Conservation (phyloP, 2,113 vertebrate species). For the Raja brachyura region DNA sequence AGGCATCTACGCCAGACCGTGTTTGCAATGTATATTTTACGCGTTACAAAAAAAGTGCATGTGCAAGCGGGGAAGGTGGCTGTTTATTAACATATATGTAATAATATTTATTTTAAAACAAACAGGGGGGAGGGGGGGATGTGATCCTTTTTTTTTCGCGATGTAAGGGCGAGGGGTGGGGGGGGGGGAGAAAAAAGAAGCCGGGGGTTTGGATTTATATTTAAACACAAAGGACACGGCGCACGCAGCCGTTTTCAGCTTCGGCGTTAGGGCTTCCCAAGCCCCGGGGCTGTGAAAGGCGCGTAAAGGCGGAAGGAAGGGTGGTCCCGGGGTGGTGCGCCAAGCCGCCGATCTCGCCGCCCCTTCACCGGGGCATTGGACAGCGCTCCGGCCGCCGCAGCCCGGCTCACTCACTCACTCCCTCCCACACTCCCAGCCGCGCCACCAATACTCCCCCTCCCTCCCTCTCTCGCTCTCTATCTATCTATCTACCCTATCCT, state of each 20-base stretch:
- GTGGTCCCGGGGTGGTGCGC: conserved; percentile 11
- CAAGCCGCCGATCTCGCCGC: background rate
- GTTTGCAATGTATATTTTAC: conserved; percentile 2
- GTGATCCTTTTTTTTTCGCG: background rate
- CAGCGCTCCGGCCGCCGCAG: background rate
- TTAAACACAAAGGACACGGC: background rate
- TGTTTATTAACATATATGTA: background rate
- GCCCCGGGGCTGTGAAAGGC: conserved; percentile 20
- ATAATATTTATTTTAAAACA: background rate
- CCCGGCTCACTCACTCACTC: no score
- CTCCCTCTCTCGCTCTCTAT: no score
- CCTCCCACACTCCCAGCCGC: no score
- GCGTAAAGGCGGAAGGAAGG: conserved; percentile 26
- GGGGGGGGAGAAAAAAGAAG: background rate
- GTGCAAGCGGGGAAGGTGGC: background rate
- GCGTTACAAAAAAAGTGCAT: background rate
- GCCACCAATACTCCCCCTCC: no score
- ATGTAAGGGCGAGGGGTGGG: background rate
- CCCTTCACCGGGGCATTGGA: background rate
- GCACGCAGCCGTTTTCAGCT: background rate
- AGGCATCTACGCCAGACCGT: background rate
- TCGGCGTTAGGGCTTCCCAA: background rate
- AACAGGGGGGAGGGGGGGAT: background rate
- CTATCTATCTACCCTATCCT: no score
- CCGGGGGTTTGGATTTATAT: background rate